Evolutionary conservation across 2,113 vertebrate genomes (phyloP), one percentile per base, ranked within the genome.

Genomic region (Rhombomys opimus): DNA sequence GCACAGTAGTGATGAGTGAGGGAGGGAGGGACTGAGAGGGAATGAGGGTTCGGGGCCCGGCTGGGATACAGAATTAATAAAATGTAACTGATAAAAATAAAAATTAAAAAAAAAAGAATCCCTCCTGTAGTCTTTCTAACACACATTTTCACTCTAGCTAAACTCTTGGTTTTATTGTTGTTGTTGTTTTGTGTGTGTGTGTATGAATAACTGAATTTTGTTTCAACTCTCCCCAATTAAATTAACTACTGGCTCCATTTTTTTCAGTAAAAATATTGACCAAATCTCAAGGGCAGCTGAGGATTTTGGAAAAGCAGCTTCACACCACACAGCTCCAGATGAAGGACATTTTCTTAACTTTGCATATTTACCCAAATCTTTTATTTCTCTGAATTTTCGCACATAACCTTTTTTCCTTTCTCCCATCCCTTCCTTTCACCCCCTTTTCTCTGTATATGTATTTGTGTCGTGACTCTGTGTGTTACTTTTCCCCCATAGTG

Each of bases 191-290:
- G 46, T 46, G 46, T 46, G 46, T 46, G 46, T 46, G 46, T 46
- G 46, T 46, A 46, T 90, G 25, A 0, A 5, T 91, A 97, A 90
- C 2, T 68, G 57, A 97, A 96, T 50, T 96, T 98, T 90, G 90
- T 94, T 84, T 97, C 82, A 96, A 77, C 13, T 95, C 52, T 68
- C 30, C 63, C 81, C 97, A 97, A 97, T 98, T 97, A 96, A 98
- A 97, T 98, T 92, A 97, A 93, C 94, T 97, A 20, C 68, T 70
- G 81, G 23, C 7, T 72, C 88, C 77, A 32, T 41, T 61, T 30
- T 96, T 97, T 95, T 75, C 38, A 82, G 38, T 81, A 87, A 92
- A 91, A 97, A 75, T 93, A 88, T 25, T 96, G 96, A 96, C 84
- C 32, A 89, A 35, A 13, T 90, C 1, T 95, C 81, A 98, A 63